Evolutionary conservation across 1,140 invertebrate species (phyloP), one percentile per base, ranked within the genome.

Genomic region (Ostrea denselamellosa): DNA sequence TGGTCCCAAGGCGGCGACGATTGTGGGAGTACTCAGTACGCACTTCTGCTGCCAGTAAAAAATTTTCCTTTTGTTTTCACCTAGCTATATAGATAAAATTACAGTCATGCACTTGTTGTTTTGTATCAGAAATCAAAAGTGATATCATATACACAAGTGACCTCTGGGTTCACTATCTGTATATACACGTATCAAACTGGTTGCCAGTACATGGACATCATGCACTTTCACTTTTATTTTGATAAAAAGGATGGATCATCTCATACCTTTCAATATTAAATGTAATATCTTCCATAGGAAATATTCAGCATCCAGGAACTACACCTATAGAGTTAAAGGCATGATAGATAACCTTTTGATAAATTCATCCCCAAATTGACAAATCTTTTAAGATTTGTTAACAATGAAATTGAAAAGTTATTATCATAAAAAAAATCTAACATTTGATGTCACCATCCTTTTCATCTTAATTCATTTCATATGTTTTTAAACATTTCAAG

Each of bases 391-490:
- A 77, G 9, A 14, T 28, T 14, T 12, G 28, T 28, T 25, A 77
- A 34, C 34, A 34, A 77, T 28, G 25, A 77, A 77, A 77, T 77
- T 77, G 25, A 77, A 77, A 28, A 77, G 14, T 28, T 28, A 12
- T 25, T 77, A 77, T 77, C 68, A 77, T 34, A 22, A 77, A 25
- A 10, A 62, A 77, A 77, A 77, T 77, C 25, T 28, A 77, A 77
- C 14, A 14, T 77, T 77, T 44, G 34, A 25, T 77, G 68, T 77
- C 68, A 77, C 25, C 0, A 19, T 22, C 28, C 68, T 77, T 77
- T 77, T 77, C 68, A 77, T 77, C 68, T 77, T 77, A 28, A 77
- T 77, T 77, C 25, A 77, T 77, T 77, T 34, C 34, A 77, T 77
- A 28, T 77, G 68, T 25, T 28, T 77, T 77, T 77, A 77, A 77